Evolutionary conservation across 2,797 vertebrate species (phyloP).

Genomic region (Eulemur albifrons): DNA sequence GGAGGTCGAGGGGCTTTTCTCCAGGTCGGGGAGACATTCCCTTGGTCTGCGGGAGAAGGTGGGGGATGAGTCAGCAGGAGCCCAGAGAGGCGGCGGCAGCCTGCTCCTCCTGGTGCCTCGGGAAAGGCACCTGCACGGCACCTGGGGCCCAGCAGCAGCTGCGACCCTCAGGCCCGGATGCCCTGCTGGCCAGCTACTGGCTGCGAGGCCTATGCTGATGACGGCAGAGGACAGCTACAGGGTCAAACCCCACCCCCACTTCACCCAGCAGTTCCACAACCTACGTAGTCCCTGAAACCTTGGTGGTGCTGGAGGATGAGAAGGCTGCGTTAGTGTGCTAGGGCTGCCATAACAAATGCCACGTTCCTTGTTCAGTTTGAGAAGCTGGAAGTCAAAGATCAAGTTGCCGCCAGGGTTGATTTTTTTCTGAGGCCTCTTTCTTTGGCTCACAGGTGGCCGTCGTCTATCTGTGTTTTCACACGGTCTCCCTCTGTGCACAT

Average conservation of each 20-base stretch:
- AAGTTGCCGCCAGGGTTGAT: neutral
- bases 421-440: neutral
- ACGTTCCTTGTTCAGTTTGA: too few species aligned
- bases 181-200: neutral
- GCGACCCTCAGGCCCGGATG: neutral
- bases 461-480: neutral
- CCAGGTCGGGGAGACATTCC: neutral
- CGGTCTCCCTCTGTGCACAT: neutral
- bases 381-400: neutral
- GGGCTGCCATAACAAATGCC: fast-evolving
- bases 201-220: neutral
- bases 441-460: neutral
- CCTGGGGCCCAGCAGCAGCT: neutral
- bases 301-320: too few species aligned
- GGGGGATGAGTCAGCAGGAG: neutral
- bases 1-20: neutral
- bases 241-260: neutral
- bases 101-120: neutral
- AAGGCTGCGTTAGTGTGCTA: too few species aligned
- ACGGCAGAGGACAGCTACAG: neutral
- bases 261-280: neutral
- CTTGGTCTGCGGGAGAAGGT: neutral
- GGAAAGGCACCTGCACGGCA: too few species aligned
- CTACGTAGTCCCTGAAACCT: neutral
- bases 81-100: too few species aligned